Percentiles rank a stretch among this genome's conserved stretches.
These are phyloP conservation scores for Dorcus parallelipipedus DNA, from an alignment of 2,888 invertebrate species.

Conservation along the genomic window DNA sequence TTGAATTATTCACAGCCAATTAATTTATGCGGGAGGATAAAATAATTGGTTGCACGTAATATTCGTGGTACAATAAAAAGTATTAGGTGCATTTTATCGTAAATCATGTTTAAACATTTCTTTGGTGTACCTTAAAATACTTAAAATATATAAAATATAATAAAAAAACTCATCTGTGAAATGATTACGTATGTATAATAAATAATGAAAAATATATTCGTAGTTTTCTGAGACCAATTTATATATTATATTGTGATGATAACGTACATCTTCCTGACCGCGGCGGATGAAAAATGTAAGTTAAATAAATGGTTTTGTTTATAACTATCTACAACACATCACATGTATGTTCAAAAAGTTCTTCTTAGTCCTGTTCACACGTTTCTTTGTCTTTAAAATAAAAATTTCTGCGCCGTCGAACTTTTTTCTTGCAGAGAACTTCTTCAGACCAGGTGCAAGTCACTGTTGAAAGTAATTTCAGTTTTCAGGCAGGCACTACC, in stretches of 20 bases:
- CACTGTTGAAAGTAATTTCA: conserved; percentile 49
- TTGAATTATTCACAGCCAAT: conserved; percentile 4
- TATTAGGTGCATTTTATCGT: conserved; percentile 29
- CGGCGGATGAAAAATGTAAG: background rate
- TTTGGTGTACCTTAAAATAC: conserved; percentile 48
- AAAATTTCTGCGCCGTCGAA: no score
- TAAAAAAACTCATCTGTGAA: conserved; percentile 40
- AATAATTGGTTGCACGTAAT: conserved; percentile 11
- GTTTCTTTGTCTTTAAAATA: conserved; percentile 1
- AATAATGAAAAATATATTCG: conserved; percentile 41
- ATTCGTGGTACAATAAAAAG: conserved; percentile 11
- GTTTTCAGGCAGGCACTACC: conserved; percentile 68
- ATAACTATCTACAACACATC: conserved; percentile 15
- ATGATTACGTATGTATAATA: conserved; percentile 35
- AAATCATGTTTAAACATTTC: conserved; percentile 42
- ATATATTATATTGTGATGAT: conserved; percentile 14
- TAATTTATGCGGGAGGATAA: background rate
- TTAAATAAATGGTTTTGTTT: conserved; percentile 5
- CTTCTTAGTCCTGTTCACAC: background rate
- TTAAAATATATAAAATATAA: conserved; percentile 46
- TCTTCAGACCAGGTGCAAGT: conserved; percentile 38
- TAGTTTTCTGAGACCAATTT: conserved; percentile 45
- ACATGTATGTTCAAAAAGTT: conserved; percentile 3
- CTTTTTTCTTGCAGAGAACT: background rate
- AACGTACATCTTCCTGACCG: background rate